These are phyloP conservation scores for Lamellibrachia columna DNA, from an alignment of 2,888 invertebrate genomes.

Conservation along the genomic window DNA sequence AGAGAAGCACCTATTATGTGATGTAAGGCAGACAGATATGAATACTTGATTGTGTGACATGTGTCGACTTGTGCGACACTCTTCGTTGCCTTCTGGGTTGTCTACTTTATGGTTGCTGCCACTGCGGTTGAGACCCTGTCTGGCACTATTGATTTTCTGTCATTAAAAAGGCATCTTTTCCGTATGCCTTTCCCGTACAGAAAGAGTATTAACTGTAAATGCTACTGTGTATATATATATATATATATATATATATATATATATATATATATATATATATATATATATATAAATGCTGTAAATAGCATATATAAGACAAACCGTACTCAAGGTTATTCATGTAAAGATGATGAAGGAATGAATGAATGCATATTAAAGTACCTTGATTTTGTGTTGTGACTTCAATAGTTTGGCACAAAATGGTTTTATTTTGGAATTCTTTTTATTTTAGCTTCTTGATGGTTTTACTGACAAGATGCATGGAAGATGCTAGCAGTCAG, in stretches of 20 bases:
- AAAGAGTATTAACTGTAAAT: background rate
- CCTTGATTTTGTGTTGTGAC: background rate
- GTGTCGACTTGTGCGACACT: background rate
- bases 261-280: background rate
- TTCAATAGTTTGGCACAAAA: background rate
- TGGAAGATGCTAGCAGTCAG: too few species aligned
- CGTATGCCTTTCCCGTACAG: background rate
- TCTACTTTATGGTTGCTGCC: background rate
- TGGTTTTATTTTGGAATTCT: background rate
- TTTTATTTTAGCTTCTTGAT: background rate
- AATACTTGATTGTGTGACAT: background rate
- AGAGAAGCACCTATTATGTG: background rate
- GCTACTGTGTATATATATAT: background rate
- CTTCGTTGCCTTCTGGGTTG: background rate
- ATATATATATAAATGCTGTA: background rate
- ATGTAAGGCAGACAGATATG: background rate
- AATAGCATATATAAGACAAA: background rate
- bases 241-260: background rate
- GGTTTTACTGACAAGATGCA: too few species aligned
- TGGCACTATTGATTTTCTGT: constrained; percentile 6
- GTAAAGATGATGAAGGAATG: background rate
- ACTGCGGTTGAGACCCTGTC: background rate
- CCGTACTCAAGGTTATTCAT: background rate
- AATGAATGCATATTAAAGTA: background rate
- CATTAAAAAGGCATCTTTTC: background rate